Base-by-base conservation (phyloP, 53 echinoderm and acorn worm species). In the Holothuria leucospilota region DNA sequence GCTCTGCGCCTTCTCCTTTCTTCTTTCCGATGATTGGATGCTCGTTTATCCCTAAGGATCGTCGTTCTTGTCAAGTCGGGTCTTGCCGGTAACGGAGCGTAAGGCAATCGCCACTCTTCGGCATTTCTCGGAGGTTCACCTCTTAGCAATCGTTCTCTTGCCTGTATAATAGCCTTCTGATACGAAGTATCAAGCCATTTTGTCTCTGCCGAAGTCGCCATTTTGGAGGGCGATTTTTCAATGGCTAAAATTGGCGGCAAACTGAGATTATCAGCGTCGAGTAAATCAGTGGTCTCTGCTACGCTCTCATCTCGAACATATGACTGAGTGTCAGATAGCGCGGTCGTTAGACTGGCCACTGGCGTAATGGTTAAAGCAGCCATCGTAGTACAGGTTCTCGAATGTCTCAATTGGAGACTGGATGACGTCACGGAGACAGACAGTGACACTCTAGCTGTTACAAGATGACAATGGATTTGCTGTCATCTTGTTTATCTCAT, bases 61-160 rank as follows among this genome's bases (percentile, higher is more conserved):
- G 75, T 83, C 21, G 89, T 87, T 24, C 93, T 75, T 5, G 97
- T 90, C n/a, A 91, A 91, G 85, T 97, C 97, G 28, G 97, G 97
- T 85, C 95, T 79, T 28, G 97, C 90, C 38, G 97, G 97, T 26
- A 87, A 84, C 7, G 97, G 95, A 0, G 97, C 97, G 60, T 93
- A 85, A 24, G 93, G 97, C 61, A 95, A 81, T 59, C 97, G 85
- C 97, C 97, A 97, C 74, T 97, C 97, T 67, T 88, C 95, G 34
- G 93, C 85, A 13, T 84, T 68, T 78, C 91, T 69, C 63, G 95
- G 97, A 51, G 69, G 82, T 46, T 90, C 72, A 39, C 93, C 88
- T 59, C 69, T 59, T 20, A 85, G 68, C 58, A 96, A 80, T 52
- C 97, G 69, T 63, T 89, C 91, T 51, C 86, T 87, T 10, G 95